These are phyloP conservation scores for Sebastes vulpes DNA, from an alignment of 2,797 vertebrate genomes.

Conservation along the genomic window DNA sequence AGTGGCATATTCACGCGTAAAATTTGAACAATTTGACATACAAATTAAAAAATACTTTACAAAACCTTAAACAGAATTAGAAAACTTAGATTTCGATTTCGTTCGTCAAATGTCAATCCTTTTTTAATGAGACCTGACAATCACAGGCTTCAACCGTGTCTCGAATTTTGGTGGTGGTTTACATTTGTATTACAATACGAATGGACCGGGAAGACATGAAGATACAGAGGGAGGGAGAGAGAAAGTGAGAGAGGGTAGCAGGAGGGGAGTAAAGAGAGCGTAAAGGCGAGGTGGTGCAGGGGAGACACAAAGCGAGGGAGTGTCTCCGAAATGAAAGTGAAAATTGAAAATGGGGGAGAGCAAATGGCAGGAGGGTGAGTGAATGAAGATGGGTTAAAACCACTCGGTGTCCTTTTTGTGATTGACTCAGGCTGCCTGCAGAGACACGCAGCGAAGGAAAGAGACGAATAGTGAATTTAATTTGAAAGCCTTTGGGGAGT, in stretches of 20 bases:
- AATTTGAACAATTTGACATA: neutral
- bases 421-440: constrained; percentile 25
- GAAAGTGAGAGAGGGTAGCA: neutral
- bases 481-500: constrained; percentile 37
- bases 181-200: neutral
- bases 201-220: neutral
- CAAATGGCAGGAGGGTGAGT: constrained; percentile 20
- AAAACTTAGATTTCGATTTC: neutral
- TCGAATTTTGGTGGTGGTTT: neutral
- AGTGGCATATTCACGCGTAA: neutral
- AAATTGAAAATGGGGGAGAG: constrained; percentile 47
- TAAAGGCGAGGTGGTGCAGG: neutral
- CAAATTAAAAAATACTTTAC: neutral
- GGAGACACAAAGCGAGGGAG: neutral
- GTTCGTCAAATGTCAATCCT: neutral
- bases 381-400: constrained; percentile 23
- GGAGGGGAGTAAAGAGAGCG: neutral
- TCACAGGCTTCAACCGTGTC: neutral
- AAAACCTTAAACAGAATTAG: neutral
- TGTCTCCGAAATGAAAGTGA: constrained; percentile 16
- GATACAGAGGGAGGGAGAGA: neutral
- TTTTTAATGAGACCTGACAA: neutral
- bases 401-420: constrained; percentile 9
- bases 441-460: constrained; percentile 15
- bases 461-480: constrained; percentile 32